Conservation (phyloP, 2,113 vertebrate species). For the Bostrychus sinensis region DNA sequence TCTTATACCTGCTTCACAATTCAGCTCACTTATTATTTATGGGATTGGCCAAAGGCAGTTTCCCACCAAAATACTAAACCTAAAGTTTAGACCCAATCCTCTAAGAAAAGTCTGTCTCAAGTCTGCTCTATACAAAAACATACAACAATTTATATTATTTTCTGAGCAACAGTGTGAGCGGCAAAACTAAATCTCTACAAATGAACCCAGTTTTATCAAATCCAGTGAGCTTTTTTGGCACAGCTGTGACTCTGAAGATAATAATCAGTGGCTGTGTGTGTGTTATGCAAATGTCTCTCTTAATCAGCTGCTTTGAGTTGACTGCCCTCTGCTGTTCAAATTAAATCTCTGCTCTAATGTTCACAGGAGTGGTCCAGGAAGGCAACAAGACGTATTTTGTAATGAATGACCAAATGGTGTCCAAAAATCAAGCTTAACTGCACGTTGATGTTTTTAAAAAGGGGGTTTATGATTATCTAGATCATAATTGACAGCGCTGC, state of each 20-base stretch:
- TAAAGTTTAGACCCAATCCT: neutral
- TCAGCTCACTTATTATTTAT: conserved; percentile 2
- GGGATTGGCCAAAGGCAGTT: neutral
- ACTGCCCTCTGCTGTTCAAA: conserved; percentile 72
- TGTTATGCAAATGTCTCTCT: conserved; percentile 4
- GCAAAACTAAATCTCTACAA: neutral
- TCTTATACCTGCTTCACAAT: neutral
- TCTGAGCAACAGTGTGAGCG: too few species aligned
- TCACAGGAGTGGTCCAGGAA: conserved; percentile 19
- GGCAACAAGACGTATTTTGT: neutral
- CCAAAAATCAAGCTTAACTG: too few species aligned
- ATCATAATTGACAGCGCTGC: too few species aligned
- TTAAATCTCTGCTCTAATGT: neutral
- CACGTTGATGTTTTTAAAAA: too few species aligned
- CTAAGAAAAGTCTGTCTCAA: neutral
- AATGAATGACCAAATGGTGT: too few species aligned
- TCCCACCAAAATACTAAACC: conserved; percentile 5
- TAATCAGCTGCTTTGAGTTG: conserved; percentile 26
- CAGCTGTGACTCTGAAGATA: conserved; percentile 10
- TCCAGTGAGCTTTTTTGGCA: neutral
- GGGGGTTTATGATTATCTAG: too few species aligned
- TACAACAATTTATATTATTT: neutral
- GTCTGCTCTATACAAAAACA: neutral
- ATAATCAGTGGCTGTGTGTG: conserved; percentile 2
- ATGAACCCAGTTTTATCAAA: neutral